These are phyloP conservation scores for Axea sp. DNA, from an alignment of 2,888 invertebrate species.

Conservation along the genomic window DNA sequence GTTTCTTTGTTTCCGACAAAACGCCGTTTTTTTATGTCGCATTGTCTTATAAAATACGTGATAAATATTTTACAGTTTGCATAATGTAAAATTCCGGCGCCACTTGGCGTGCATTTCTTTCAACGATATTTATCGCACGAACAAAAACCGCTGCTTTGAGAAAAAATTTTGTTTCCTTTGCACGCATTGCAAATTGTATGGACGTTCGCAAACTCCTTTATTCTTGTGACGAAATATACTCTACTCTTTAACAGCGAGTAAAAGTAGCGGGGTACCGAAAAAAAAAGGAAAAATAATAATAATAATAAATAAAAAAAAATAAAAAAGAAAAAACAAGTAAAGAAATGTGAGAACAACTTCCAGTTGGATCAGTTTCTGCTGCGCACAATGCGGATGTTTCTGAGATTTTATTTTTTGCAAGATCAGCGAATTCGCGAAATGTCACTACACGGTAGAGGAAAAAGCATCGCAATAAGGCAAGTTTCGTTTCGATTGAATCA, in stretches of 20 bases:
- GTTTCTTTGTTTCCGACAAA: conserved; percentile 13
- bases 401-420: no score
- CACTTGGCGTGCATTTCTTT: neutral
- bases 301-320: no score
- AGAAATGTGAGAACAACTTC: no score
- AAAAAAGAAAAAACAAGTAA: no score
- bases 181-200: conserved; percentile 7
- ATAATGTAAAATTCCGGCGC: conserved; percentile 5
- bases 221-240: conserved; percentile 5
- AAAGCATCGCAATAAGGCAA: no score
- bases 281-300: neutral
- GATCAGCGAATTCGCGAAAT: no score
- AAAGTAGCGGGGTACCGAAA: neutral
- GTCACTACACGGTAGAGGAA: no score
- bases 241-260: neutral
- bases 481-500: no score
- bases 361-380: no score
- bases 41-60: conserved; percentile 13
- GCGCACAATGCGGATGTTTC: no score
- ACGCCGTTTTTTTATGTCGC: neutral
- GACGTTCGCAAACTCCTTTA: neutral
- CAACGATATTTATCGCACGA: neutral
- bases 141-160: neutral
- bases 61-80: conserved; percentile 23
- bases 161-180: conserved; percentile 2